Evolutionary conservation across 2,113 vertebrate genomes (phyloP), one percentile per base, ranked within the genome.

Genomic region (Pyxicephalus adspersus): DNA sequence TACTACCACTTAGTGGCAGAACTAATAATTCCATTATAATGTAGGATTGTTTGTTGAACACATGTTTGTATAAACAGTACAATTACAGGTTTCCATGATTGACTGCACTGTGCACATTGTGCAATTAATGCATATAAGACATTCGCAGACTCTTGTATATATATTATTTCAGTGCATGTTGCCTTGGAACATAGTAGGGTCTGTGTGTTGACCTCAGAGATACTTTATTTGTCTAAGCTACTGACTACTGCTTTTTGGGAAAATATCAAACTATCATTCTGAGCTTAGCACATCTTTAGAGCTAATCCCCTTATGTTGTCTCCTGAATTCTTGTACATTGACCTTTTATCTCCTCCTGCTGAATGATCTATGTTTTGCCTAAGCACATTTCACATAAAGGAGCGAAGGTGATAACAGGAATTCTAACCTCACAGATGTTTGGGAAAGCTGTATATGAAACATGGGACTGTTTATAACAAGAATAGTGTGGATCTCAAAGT

Each of bases 391-490:
- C 25, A 77, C 18, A 26, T 65, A 19, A 34, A 58, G 38, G 22
- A 29, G 16, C 13, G 26, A 34, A 50, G 63, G 60, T 13, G 11
- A 38, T 65, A 18, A 20, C 20, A 18, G 26, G 76, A 78, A 38
- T 78, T 38, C 58, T 45, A 38, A 34, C n/a, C 29, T 58, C 64
- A 28, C 76, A 78, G 54, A 78, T 68, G 76, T 65, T 55, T 15
- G 17, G 15, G 18, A 31, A 79, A 45, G 16, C 31, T 38, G 16
- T 25, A 17, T 50, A 68, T 19, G 51, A 78, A 66, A 31, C 64
- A 6, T 13, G 9, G n/a, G 38, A 45, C 8, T 45, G 15, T 45
- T 0, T 45, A 45, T 45, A 45, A 45, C 15, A 45, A 38, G 38
- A 13, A 45, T 15, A 9, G 6, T 45, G 38, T 45, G 8, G 3